These are phyloP conservation scores for Branchipolynoe longqiensis DNA, from an alignment of 2,888 invertebrate genomes.

Conservation along the genomic window DNA sequence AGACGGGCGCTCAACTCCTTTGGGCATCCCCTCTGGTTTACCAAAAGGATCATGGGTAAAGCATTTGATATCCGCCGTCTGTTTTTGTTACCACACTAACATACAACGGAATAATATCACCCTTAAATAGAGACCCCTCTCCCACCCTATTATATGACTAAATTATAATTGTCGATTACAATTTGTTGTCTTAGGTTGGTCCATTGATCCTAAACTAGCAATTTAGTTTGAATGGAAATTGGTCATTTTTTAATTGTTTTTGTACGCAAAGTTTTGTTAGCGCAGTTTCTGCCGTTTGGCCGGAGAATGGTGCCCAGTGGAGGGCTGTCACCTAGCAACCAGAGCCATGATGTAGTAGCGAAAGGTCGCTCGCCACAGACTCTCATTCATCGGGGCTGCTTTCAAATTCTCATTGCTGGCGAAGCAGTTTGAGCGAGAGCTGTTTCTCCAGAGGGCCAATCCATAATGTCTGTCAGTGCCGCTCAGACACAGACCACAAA, in stretches of 20 bases:
- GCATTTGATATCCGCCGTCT: no score
- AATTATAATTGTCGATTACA: no score
- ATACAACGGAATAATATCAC: no score
- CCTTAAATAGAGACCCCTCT: no score
- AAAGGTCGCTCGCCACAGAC: neutral
- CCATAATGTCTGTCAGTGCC: slow-evolving; percentile 26
- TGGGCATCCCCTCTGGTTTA: no score
- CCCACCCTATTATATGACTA: no score
- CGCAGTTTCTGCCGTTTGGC: neutral
- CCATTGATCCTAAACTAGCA: slow-evolving; percentile 11
- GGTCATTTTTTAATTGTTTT: no score
- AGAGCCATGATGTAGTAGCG: slow-evolving; percentile 21
- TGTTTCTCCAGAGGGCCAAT: slow-evolving; percentile 32
- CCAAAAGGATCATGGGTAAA: no score
- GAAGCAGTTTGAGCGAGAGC: slow-evolving; percentile 26
- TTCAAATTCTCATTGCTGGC: slow-evolving; percentile 42
- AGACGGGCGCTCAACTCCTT: no score
- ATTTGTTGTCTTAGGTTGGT: no score
- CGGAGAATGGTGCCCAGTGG: neutral
- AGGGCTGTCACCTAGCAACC: slow-evolving; percentile 33
- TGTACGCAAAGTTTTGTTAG: slow-evolving; percentile 5
- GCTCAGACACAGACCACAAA: slow-evolving; percentile 40
- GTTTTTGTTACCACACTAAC: no score
- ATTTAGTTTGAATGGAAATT: slow-evolving; percentile 28
- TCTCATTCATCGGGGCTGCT: slow-evolving; percentile 45